These are phyloP conservation scores for Champsocephalus gunnari DNA, from an alignment of 2,797 vertebrate species.

Conservation along the genomic window DNA sequence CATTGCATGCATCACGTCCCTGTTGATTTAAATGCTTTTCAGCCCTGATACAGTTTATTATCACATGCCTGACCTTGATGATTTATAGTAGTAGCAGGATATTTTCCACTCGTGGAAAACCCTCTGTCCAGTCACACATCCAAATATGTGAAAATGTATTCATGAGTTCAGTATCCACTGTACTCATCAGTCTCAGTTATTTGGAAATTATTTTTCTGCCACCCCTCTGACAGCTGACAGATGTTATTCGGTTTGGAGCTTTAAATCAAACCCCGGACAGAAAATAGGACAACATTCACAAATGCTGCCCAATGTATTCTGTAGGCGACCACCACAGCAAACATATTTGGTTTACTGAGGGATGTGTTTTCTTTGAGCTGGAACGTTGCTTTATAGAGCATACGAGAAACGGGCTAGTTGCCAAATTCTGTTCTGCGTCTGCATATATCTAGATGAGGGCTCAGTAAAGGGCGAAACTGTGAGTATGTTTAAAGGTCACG, in stretches of 20 bases:
- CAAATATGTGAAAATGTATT: conserved; percentile 22
- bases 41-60: background rate
- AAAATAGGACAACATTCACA: conserved; percentile 15
- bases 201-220: conserved; percentile 26
- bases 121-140: conserved; percentile 19
- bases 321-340: background rate
- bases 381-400: conserved; percentile 16
- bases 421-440: conserved; percentile 32
- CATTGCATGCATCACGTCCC: background rate
- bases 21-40: background rate
- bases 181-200: conserved; percentile 30
- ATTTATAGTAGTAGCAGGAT: background rate
- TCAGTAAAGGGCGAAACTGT: conserved; percentile 69
- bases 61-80: conserved; percentile 8
- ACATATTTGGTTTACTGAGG: conserved; percentile 7
- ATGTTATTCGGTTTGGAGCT: conserved; percentile 30
- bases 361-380: conserved; percentile 15
- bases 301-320: conserved; percentile 10
- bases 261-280: conserved; percentile 28
- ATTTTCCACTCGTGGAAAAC: conserved; percentile 3
- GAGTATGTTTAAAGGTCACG: conserved; percentile 72
- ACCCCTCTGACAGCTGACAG: conserved; percentile 26
- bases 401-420: conserved; percentile 19
- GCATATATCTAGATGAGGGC: conserved; percentile 50
- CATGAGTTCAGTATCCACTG: conserved; percentile 20